Evolutionary conservation across 2,888 invertebrate species (phyloP), one percentile per base, ranked within the genome.

Genomic region (Pseudeuparius sepicola): DNA sequence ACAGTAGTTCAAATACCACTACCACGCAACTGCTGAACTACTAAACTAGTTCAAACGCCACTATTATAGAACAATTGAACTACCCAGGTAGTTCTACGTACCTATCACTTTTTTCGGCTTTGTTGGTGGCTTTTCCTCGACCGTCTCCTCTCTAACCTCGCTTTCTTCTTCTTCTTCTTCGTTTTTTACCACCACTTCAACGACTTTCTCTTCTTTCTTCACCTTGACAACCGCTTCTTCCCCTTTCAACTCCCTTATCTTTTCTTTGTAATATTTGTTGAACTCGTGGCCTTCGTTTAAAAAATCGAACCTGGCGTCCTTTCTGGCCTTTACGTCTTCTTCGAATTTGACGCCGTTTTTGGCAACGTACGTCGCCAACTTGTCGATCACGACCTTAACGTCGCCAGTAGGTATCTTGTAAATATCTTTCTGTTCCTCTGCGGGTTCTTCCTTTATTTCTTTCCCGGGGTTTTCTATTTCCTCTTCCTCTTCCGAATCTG

Each of bases 281-380:
- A 78, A 86, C 34, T 76, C 69, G 58, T 93, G 81, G 2, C 67
- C 70, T 0, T 80, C 67, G 41, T 87, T 74, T 2, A 97, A 63
- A 59, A 97, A 97, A 14, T 78, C 78, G 60, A 97, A 94, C 17
- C 93, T 67, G 1, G 81, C 75, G 57, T 94, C 93, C 33, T 78
- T 79, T 55, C 85, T 88, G 3, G 77, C 75, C 48, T 78, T 78
- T 6, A 89, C 81, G 14, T 88, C 84, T 18, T 81, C 77, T 50
- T 97, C 96, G 57, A 97, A 96, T 51, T 88, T 85, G 35, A 80
- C 75, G 1, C 97, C 98, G 63, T 96, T 96, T 49, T 90, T 88
- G 1, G 89, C 85, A 0, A 98, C 96, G 60, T 96, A 96, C 43
- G 81, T 78, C 1, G 97, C 96, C 78, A 97, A 93, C 63, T 94